Evolutionary conservation across 2,888 invertebrate species (phyloP), one percentile per base, ranked within the genome.

Genomic region (Idaea biselata): DNA sequence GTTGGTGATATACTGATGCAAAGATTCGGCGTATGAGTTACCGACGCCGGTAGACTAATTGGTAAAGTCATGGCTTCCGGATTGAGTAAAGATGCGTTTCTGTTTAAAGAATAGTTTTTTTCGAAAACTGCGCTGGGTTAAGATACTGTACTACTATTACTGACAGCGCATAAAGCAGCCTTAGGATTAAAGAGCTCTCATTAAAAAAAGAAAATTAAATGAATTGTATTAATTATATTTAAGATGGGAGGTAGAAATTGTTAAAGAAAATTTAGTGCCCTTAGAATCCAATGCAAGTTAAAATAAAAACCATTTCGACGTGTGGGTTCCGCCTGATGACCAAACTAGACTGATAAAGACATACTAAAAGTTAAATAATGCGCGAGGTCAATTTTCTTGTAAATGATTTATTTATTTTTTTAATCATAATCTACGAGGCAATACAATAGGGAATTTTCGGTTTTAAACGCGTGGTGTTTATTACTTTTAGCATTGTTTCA

Each of bases 171-270:
- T 25, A 25, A 25, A 25, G 5, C 25, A 25, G 25, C 25, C 25
- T 25, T 84, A 86, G 81, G 78, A 80, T 79, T 82, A 83, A 82
- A 86, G 86, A 87, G 90, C 89, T 91, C 89, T 90, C 89, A 86
- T 83, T 83, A 78, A 79, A 80, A 79, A 68, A 78, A 79, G 80
- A 79, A 68, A 76, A 77, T 83, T 79, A 78, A 75, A 82, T 82
- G 70, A 83, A 79, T 82, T 80, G 83, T 83, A 81, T 81, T 84
- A 84, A 82, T 82, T 89, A 89, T 86, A 75, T 84, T 71, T 88
- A 89, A 88, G 86, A 74, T 78, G 75, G 72, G 71, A 77, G 71
- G 69, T 73, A 67, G 72, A 76, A 74, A 76, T 75, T 78, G 72
- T 77, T 77, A 73, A 73, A 77, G 71, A 73, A 77, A 80, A 79